A percentile compares a stretch with the other conserved stretches of the same genome.
Conservation (phyloP, 2,113 vertebrate genomes). For the Gadus macrocephalus region DNA sequence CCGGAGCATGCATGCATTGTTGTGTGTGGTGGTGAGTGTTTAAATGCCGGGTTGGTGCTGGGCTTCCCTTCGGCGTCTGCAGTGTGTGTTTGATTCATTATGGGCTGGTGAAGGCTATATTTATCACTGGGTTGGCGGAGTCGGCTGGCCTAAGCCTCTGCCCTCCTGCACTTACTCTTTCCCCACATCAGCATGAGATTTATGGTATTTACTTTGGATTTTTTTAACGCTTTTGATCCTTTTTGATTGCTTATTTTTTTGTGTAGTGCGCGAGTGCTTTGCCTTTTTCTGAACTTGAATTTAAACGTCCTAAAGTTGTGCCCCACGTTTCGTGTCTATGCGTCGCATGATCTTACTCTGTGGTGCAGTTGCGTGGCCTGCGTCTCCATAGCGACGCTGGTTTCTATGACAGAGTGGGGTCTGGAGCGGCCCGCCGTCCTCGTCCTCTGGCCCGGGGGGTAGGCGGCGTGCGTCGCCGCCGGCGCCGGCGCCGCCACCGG, state of each 20-base stretch:
- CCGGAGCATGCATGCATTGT: constrained; percentile 54
- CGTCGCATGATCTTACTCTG: constrained; percentile 61
- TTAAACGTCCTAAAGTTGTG: constrained; percentile 32
- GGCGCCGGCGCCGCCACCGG: constrained; percentile 39
- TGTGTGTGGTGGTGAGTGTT: constrained; percentile 46
- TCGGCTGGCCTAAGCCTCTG: constrained; percentile 28
- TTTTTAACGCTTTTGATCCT: background rate
- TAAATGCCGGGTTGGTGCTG: constrained; percentile 57
- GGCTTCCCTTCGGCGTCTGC: constrained; percentile 54
- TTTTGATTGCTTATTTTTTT: constrained; percentile 4
- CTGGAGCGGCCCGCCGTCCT: constrained; percentile 49
- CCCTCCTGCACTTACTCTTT: constrained; percentile 32
- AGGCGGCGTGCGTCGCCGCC: constrained; percentile 14
- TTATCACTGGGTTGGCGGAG: constrained; percentile 50
- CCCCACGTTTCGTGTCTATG: constrained; percentile 13
- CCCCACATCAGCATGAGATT: background rate
- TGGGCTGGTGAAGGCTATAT: constrained; percentile 46
- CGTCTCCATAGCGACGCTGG: constrained; percentile 61
- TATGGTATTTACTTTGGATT: constrained; percentile 3
- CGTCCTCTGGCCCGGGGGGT: constrained; percentile 40
- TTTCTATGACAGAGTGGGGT: constrained; percentile 69
- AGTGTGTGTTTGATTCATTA: constrained; percentile 63
- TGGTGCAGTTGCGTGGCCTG: constrained; percentile 57
- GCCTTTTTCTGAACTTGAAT: constrained; percentile 11
- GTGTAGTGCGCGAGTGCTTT: background rate